A percentile compares a stretch with the other conserved stretches of the same genome.
These are phyloP conservation scores for Tiliacea aurago DNA, from an alignment of 2,888 invertebrate species.

Conservation along the genomic window DNA sequence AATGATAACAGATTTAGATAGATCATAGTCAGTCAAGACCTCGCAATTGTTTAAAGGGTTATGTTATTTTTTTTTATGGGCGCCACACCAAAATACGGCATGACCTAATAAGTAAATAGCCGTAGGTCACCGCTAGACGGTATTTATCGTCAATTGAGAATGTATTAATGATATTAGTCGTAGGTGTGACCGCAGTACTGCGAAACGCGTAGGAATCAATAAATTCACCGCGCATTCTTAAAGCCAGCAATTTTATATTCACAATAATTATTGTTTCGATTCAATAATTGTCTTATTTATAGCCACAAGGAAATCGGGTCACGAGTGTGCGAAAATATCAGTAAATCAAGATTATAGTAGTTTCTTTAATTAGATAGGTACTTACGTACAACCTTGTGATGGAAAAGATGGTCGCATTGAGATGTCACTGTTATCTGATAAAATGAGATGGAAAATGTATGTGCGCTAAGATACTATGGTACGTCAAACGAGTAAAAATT, in stretches of 20 bases:
- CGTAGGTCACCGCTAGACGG: constrained; percentile 11
- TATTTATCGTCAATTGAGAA: constrained; percentile 34
- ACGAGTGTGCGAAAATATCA: constrained; percentile 40
- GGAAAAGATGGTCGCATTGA: constrained; percentile 72
- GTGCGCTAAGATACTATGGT: constrained; percentile 55
- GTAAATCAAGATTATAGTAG: constrained; percentile 26
- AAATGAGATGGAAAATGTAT: constrained; percentile 71
- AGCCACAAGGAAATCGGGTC: constrained; percentile 32
- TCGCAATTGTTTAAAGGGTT: neutral
- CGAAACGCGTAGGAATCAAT: constrained; percentile 46
- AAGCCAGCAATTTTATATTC: constrained; percentile 14
- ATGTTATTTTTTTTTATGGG: neutral
- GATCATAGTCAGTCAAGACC: neutral
- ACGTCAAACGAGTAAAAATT: constrained; percentile 63
- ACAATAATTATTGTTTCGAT: constrained; percentile 12
- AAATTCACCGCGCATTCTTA: constrained; percentile 8
- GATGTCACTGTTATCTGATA: constrained; percentile 75
- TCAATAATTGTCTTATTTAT: neutral
- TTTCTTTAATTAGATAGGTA: constrained; percentile 46
- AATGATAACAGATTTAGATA: constrained; percentile 11
- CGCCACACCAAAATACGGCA: constrained; percentile 6
- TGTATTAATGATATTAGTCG: constrained; percentile 24
- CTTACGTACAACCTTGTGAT: constrained; percentile 62
- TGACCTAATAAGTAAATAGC: constrained; percentile 24
- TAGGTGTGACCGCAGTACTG: constrained; percentile 45